Percentiles rank a stretch among this genome's conserved stretches.
Evolutionary conservation across 2,113 vertebrate species (phyloP).

Genomic region (Coracopsis vasa): DNA sequence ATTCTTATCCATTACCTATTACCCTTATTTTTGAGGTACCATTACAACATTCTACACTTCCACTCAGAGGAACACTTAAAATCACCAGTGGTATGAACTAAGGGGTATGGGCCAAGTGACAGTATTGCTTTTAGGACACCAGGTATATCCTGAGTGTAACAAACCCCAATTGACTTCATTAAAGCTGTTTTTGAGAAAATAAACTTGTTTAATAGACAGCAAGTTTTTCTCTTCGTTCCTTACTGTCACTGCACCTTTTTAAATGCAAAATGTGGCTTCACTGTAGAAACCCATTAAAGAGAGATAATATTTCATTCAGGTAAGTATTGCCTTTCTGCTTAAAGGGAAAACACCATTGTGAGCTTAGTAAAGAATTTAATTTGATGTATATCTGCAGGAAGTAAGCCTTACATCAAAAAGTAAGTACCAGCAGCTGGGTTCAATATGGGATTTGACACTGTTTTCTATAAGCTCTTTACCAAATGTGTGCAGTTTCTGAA

Average conservation of each 20-base stretch:
- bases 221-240: not conserved
- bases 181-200: slow-evolving; percentile 26
- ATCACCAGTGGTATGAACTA: not conserved
- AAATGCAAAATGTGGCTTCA: slow-evolving; percentile 57
- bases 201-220: slow-evolving; percentile 31
- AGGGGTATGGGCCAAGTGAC: not conserved
- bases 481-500: slow-evolving; percentile 76
- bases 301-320: slow-evolving; percentile 73
- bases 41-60: not conserved
- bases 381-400: slow-evolving; percentile 75
- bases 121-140: not conserved
- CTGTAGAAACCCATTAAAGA: slow-evolving; percentile 67
- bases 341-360: slow-evolving; percentile 63
- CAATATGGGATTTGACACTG: slow-evolving; percentile 75
- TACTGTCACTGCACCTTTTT: slow-evolving; percentile 40
- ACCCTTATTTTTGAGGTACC: not conserved
- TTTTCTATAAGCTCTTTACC: slow-evolving; percentile 76
- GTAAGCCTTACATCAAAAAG: slow-evolving; percentile 72
- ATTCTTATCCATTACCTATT: not conserved
- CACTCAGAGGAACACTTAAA: not conserved
- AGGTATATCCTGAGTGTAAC: not conserved
- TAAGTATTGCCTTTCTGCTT: slow-evolving; percentile 73
- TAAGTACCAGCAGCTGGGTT: slow-evolving; percentile 77
- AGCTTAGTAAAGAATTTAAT: slow-evolving; percentile 74
- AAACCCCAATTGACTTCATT: slow-evolving; percentile 23